Evolutionary conservation across 2,888 invertebrate genomes (phyloP).

Genomic region (Agrotis puta): DNA sequence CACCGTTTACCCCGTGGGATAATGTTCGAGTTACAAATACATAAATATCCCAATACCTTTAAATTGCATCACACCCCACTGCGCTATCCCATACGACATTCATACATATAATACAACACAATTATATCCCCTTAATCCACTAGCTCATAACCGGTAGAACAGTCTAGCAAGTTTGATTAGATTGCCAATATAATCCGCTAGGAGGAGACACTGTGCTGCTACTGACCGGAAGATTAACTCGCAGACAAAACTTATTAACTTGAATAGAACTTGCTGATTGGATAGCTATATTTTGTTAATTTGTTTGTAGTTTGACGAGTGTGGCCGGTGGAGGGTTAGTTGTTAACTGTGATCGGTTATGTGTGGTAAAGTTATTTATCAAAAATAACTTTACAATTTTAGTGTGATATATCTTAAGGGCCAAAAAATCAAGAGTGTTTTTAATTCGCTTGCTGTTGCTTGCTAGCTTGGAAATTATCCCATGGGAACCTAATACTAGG

Average conservation of each 20-base stretch:
- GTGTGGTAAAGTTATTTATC: no score
- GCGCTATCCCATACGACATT: background rate
- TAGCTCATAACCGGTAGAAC: constrained; percentile 68
- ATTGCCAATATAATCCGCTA: constrained; percentile 72
- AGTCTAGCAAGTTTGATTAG: constrained; percentile 82
- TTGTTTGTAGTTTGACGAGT: constrained; percentile 47
- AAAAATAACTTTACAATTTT: no score
- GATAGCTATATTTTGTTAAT: constrained; percentile 66
- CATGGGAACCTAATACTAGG: no score
- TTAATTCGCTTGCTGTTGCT: no score
- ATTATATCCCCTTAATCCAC: constrained; percentile 72
- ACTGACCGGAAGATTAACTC: constrained; percentile 69
- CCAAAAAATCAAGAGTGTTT: no score
- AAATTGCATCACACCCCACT: background rate
- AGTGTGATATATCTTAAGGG: no score
- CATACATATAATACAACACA: constrained; percentile 54
- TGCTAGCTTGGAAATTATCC: no score
- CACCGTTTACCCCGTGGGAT: no score
- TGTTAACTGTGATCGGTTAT: constrained; percentile 4
- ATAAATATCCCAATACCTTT: background rate
- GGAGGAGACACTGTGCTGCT: constrained; percentile 45
- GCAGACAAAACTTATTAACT: constrained; percentile 74
- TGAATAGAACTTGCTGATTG: constrained; percentile 72
- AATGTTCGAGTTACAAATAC: no score
- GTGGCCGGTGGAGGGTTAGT: constrained; percentile 36